A percentile compares a stretch with the other conserved stretches of the same genome.
phyloP scores from a whole-genome alignment of 2,113 vertebrate species.

The Merops nubicus region DNA sequence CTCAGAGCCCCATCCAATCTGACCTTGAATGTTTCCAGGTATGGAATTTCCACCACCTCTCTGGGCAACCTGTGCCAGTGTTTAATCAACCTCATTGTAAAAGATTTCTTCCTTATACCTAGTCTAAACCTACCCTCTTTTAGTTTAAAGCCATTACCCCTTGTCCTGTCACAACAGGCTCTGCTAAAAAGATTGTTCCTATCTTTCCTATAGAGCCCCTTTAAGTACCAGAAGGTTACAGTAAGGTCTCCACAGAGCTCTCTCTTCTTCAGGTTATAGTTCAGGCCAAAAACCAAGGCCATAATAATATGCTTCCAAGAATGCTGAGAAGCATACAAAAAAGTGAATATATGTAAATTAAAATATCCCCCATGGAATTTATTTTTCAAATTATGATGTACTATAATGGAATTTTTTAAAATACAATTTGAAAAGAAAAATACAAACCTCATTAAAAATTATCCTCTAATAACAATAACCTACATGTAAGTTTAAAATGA shows the following conservation, averaged over 20 bases:
- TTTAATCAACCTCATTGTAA: background rate
- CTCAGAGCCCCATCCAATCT: background rate
- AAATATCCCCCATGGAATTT: background rate
- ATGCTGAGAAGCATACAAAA: background rate
- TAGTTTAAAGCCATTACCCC: background rate
- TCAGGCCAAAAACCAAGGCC: background rate
- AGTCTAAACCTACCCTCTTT: background rate
- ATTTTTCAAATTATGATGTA: background rate
- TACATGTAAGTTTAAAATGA: background rate
- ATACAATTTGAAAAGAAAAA: background rate
- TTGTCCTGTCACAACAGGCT: background rate
- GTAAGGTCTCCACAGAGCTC: background rate
- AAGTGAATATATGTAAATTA: background rate
- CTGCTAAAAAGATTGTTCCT: background rate
- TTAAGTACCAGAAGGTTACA: background rate
- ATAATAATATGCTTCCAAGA: background rate
- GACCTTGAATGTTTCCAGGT: background rate
- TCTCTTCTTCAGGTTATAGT: background rate
- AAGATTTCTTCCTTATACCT: background rate
- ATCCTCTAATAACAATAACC: background rate
- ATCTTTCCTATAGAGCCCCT: background rate
- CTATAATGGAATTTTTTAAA: background rate
- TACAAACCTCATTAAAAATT: background rate
- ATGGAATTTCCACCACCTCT: background rate
- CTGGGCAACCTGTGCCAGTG: background rate